A percentile compares a stretch with the other conserved stretches of the same genome.
phyloP scores from a whole-genome alignment of 2,797 vertebrate species.

The Acipenser ruthenus region DNA sequence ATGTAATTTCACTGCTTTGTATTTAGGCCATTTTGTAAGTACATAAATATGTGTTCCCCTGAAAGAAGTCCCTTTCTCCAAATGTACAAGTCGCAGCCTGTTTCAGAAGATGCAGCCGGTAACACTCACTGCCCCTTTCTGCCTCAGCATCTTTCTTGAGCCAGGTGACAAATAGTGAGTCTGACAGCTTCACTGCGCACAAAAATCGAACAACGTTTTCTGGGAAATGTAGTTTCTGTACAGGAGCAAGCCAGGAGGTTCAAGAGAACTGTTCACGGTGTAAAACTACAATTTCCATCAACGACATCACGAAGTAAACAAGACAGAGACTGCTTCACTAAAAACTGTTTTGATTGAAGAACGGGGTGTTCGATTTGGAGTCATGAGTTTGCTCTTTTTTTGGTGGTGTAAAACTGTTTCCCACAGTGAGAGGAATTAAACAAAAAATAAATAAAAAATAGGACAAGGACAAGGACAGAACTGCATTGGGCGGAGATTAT shows the following conservation, averaged over 20 bases:
- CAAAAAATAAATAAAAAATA: no score
- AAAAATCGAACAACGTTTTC: background rate
- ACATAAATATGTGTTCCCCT: no score
- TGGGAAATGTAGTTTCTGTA: conserved; percentile 38
- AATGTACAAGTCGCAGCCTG: no score
- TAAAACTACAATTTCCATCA: conserved; percentile 28
- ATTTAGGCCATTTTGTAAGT: no score
- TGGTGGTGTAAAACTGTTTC: no score
- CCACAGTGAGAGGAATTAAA: no score
- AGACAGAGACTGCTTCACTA: background rate
- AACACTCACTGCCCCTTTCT: conserved; percentile 18
- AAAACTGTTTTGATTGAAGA: background rate
- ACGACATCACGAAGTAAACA: conserved; percentile 10
- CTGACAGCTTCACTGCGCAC: conserved; percentile 24
- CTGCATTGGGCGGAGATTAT: conserved; percentile 5
- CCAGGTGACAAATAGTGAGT: conserved; percentile 26
- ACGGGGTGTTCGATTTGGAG: background rate
- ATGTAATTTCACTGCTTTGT: no score
- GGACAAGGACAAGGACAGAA: background rate
- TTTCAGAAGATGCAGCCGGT: conserved; percentile 9
- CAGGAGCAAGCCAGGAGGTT: background rate
- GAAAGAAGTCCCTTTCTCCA: no score
- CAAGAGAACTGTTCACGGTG: no score
- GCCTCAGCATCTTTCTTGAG: conserved; percentile 38
- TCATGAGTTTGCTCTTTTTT: background rate